Evolutionary conservation across 2,888 invertebrate genomes (phyloP).

Genomic region (Strigamia crassipes): DNA sequence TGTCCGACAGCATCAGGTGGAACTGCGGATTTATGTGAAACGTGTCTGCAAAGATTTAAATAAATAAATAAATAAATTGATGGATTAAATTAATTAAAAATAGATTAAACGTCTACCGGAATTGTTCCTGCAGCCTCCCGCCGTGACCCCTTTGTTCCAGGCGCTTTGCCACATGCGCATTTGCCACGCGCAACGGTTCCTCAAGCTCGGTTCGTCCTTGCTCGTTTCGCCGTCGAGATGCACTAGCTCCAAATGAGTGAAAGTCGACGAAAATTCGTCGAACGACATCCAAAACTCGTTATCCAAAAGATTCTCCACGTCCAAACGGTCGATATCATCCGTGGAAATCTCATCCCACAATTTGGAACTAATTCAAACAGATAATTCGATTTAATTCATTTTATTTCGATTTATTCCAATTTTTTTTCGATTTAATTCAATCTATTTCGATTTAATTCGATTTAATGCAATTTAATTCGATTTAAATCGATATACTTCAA

Average conservation of each 20-base stretch:
- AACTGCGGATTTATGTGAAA: conserved; percentile 93
- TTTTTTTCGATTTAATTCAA: no score
- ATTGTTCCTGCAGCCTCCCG: conserved; percentile 88
- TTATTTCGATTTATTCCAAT: no score
- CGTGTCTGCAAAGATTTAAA: conserved; percentile 67
- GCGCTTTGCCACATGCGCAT: conserved; percentile 77
- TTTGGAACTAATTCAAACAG: conserved; percentile 62
- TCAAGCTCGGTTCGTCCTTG: conserved; percentile 78
- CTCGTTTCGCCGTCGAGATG: conserved; percentile 86
- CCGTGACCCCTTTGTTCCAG: conserved; percentile 84
- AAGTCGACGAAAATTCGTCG: conserved; percentile 78
- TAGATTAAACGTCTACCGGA: conserved; percentile 63
- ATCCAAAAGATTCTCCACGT: conserved; percentile 68
- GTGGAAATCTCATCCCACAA: conserved; percentile 79
- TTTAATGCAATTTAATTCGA: no score
- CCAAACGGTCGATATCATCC: conserved; percentile 73
- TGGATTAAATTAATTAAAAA: no score
- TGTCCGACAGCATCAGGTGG: conserved; percentile 76
- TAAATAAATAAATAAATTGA: no score
- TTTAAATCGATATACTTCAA: no score
- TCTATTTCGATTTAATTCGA: no score
- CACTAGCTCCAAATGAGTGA: conserved; percentile 80
- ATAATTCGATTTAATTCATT: no score
- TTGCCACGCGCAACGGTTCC: conserved; percentile 81
- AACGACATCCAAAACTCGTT: conserved; percentile 85